These are phyloP conservation scores for Sebastes kiyomatsui DNA, from an alignment of 2,797 vertebrate species.

Conservation along the genomic window DNA sequence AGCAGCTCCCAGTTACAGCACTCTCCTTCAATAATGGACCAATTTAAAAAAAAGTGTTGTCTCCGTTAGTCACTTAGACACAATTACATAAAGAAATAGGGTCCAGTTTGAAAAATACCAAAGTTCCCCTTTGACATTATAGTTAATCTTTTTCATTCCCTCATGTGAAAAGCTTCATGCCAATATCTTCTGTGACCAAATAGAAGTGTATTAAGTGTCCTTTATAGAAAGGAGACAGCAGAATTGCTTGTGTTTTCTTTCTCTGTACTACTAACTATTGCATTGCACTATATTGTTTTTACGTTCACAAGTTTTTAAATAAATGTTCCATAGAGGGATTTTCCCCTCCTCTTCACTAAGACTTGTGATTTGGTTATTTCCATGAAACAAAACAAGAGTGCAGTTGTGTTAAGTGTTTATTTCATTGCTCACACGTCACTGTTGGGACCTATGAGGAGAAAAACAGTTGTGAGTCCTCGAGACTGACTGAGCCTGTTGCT, in stretches of 20 bases:
- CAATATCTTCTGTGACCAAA: constrained; percentile 5
- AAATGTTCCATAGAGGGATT: neutral
- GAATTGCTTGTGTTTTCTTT: neutral
- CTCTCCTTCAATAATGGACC: too few relatives aligned
- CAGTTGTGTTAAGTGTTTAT: constrained; percentile 47
- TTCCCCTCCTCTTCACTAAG: neutral
- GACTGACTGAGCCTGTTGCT: neutral
- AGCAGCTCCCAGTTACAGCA: too few relatives aligned
- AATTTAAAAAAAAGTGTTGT: too few relatives aligned
- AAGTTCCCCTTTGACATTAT: neutral
- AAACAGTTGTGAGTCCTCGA: neutral
- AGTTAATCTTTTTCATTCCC: neutral
- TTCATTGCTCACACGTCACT: constrained; percentile 8
- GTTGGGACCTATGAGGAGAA: constrained; percentile 29
- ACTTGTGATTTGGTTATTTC: neutral
- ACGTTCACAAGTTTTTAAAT: neutral
- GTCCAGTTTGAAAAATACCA: too few relatives aligned
- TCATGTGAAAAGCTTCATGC: neutral
- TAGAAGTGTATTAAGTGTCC: neutral
- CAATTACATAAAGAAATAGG: too few relatives aligned
- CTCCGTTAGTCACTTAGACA: too few relatives aligned
- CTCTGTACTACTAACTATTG: neutral
- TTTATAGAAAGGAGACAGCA: neutral
- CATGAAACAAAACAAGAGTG: constrained; percentile 3
- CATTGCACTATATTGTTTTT: neutral